Percentiles rank a stretch among this genome's conserved stretches.
phyloP scores from a whole-genome alignment of 2,888 invertebrate species.

The Morpho helenor region DNA sequence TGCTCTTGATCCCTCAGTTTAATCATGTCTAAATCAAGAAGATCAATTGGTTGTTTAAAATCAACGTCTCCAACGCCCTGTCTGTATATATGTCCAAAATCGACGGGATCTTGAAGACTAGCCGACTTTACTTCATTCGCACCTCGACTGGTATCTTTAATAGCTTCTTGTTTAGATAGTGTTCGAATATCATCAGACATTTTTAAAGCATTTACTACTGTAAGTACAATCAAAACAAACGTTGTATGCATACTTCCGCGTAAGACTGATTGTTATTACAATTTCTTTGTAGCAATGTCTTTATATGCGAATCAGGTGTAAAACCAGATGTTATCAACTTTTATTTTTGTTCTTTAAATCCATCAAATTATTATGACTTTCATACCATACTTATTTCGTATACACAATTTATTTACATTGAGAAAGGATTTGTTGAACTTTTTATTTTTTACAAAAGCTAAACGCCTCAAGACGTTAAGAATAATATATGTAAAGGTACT shows the following conservation, averaged over 20 bases:
- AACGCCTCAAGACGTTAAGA: too few relatives aligned
- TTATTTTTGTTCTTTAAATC: not conserved
- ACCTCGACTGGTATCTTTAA: not conserved
- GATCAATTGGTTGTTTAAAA: slow-evolving; percentile 35
- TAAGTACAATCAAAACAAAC: slow-evolving; percentile 11
- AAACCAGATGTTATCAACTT: slow-evolving; percentile 13
- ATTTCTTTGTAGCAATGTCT: slow-evolving; percentile 2
- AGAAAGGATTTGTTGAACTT: too few relatives aligned
- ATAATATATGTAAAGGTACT: too few relatives aligned
- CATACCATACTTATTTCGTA: too few relatives aligned
- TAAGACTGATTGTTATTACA: slow-evolving; percentile 7
- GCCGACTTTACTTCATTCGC: slow-evolving; percentile 7
- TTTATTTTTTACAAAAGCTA: too few relatives aligned
- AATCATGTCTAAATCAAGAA: slow-evolving; percentile 31
- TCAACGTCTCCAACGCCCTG: slow-evolving; percentile 37
- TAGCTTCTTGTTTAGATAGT: not conserved
- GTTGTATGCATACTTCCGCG: slow-evolving; percentile 19
- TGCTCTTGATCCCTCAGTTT: slow-evolving; percentile 24
- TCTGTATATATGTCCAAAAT: slow-evolving; percentile 45
- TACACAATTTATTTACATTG: too few relatives aligned
- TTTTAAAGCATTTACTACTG: slow-evolving; percentile 11
- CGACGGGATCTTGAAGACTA: slow-evolving; percentile 29
- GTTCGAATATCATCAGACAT: not conserved
- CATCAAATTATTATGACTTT: too few relatives aligned
- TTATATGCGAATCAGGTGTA: slow-evolving; percentile 13